Base-by-base conservation (phyloP, 1,140 invertebrate species). In the Venturia canescens region DNA sequence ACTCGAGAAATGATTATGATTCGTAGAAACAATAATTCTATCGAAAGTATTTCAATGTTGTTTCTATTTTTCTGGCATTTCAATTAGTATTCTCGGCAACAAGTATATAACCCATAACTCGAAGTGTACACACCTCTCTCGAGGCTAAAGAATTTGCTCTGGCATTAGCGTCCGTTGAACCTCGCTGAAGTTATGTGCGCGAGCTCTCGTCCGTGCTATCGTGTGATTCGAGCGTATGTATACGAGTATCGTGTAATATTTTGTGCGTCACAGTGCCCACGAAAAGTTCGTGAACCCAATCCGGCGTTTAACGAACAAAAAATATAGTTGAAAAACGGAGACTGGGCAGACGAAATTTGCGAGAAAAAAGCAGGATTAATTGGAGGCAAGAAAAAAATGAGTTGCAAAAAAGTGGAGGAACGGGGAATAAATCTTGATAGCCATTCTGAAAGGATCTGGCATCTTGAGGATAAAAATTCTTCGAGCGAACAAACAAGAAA, bases 121-220 rank as follows among this genome's bases (percentile, higher is more conserved):
- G 34, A 38, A 23, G 34, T 71, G 34, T 18, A 48, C 69, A 44
- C 31, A 63, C 60, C 60, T 63, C 60, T 63, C 69, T 44, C 34
- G 69, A 18, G 69, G 11, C 31, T 38, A 44, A 71, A 71, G 69
- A 71, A 71, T 71, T 71, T 38, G 69, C 69, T 71, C 69, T 71
- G 69, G 69, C 69, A 71, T 71, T 71, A 71, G 34, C 69, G 69
- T 71, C 18, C 69, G 69, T 71, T 71, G 69, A 71, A 71, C 69
- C 69, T 63, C 21, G 67, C 31, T 71, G 34, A 48, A 38, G 69
- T 71, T 71, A 23, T 38, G 21, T 48, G 9, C 60, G 23, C n/a
- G 60, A n/a, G 26, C 15, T 63, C 60, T 63, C 60, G 60, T 27
- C 60, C 60, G 21, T 53, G n/a, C 16, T 53, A 53, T 21, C 50